These are phyloP conservation scores for Drosophila takahashii DNA, from an alignment of 1,140 invertebrate species.

Conservation along the genomic window DNA sequence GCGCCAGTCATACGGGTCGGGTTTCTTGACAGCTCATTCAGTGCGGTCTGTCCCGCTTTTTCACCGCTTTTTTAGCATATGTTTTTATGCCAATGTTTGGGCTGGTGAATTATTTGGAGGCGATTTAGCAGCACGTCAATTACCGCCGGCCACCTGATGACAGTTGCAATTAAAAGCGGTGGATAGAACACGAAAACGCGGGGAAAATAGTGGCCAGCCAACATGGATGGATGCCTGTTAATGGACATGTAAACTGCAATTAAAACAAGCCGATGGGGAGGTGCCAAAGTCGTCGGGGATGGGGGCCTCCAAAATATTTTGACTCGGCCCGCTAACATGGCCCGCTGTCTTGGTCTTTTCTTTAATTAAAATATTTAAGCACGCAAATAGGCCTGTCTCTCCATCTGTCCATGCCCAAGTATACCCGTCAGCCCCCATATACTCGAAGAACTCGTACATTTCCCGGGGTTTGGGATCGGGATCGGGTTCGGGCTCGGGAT, in stretches of 20 bases:
- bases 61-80: constrained; percentile 24
- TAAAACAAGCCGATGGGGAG: constrained; percentile 63
- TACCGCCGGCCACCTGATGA: constrained; percentile 54
- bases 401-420: constrained; percentile 44
- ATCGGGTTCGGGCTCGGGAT: constrained; percentile 11
- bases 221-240: constrained; percentile 58
- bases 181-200: constrained; percentile 25
- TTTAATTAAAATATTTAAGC: constrained; percentile 82
- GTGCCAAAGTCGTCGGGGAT: background rate
- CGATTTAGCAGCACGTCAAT: constrained; percentile 49
- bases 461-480: constrained; percentile 1
- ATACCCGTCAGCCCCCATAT: constrained; percentile 50
- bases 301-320: constrained; percentile 66
- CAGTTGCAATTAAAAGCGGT: constrained; percentile 52
- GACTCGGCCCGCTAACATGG: constrained; percentile 35
- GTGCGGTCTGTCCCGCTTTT: constrained; percentile 12
- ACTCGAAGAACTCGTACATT: constrained; percentile 1
- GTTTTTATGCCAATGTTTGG: constrained; percentile 9
- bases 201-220: constrained; percentile 32
- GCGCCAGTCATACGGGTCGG: constrained; percentile 27
- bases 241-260: constrained; percentile 82
- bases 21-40: constrained; percentile 49
- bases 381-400: constrained; percentile 75
- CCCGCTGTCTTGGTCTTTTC: constrained; percentile 43
- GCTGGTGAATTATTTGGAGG: constrained; percentile 29